A percentile compares a stretch with the other conserved stretches of the same genome.
Evolutionary conservation across 2,113 vertebrate genomes (phyloP).

Genomic region (Mirza zaza): DNA sequence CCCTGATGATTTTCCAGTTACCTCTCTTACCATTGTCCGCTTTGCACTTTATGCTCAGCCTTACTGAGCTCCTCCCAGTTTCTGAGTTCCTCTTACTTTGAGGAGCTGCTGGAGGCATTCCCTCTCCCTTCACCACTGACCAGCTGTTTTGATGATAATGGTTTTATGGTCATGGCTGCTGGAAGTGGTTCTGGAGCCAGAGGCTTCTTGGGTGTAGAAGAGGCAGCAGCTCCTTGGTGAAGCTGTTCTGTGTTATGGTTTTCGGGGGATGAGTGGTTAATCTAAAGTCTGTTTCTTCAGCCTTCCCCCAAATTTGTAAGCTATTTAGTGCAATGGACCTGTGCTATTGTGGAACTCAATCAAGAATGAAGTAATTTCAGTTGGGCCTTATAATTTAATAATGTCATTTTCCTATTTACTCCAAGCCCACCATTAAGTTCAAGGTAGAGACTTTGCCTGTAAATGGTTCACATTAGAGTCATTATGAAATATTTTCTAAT

Average conservation of each 20-base stretch:
- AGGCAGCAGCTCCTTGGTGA: background rate
- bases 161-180: background rate
- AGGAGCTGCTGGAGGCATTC: background rate
- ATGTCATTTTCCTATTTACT: background rate
- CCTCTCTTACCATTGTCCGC: background rate
- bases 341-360: background rate
- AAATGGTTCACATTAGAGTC: conserved; percentile 16
- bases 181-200: background rate
- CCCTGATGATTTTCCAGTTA: background rate
- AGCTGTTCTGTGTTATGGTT: background rate
- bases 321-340: background rate
- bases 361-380: conserved; percentile 14
- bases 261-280: background rate
- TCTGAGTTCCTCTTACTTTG: background rate
- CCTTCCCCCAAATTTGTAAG: background rate
- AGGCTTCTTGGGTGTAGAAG: background rate
- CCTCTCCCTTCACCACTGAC: background rate
- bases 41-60: background rate
- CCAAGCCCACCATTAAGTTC: background rate
- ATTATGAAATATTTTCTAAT: conserved; percentile 10
- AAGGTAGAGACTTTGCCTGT: background rate
- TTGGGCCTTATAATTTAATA: background rate
- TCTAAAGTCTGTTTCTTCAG: background rate
- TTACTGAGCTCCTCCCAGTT: background rate
- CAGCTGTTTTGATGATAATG: background rate